These are phyloP conservation scores for Phoeniculus purpureus DNA, from an alignment of 2,797 vertebrate species.

Conservation along the genomic window DNA sequence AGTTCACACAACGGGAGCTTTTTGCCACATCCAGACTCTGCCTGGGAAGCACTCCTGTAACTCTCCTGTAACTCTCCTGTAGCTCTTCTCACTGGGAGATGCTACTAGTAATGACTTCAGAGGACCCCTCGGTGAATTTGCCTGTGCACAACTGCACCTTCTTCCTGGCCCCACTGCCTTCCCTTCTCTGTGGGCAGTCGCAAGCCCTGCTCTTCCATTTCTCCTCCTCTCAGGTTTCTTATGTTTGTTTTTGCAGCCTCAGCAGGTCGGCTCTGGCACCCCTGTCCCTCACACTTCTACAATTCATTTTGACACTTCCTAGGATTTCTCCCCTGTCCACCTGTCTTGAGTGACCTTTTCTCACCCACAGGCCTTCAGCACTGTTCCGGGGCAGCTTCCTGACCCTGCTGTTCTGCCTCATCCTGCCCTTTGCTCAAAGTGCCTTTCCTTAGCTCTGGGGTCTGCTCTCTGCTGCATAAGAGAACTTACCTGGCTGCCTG, in stretches of 20 bases:
- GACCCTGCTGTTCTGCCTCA: accelerated
- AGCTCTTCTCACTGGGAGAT: neutral
- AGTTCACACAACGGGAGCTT: neutral
- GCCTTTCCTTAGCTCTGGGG: neutral
- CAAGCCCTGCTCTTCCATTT: neutral
- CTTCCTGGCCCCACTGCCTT: neutral
- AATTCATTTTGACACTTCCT: neutral
- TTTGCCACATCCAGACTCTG: neutral
- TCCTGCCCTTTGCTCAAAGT: neutral
- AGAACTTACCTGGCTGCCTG: neutral
- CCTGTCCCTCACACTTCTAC: neutral
- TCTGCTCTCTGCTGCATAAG: neutral
- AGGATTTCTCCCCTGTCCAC: neutral
- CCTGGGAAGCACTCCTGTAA: neutral
- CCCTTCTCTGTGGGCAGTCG: neutral
- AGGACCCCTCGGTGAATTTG: neutral
- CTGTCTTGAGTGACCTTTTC: accelerated
- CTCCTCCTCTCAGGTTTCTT: neutral
- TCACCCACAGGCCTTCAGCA: neutral
- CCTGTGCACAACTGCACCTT: neutral
- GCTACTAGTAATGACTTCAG: neutral
- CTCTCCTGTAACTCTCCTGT: neutral
- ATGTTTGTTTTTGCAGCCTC: neutral
- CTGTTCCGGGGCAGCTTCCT: neutral
- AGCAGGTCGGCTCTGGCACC: neutral